These are phyloP conservation scores for Eristalis intricaria DNA, from an alignment of 2,888 invertebrate species.

Conservation along the genomic window DNA sequence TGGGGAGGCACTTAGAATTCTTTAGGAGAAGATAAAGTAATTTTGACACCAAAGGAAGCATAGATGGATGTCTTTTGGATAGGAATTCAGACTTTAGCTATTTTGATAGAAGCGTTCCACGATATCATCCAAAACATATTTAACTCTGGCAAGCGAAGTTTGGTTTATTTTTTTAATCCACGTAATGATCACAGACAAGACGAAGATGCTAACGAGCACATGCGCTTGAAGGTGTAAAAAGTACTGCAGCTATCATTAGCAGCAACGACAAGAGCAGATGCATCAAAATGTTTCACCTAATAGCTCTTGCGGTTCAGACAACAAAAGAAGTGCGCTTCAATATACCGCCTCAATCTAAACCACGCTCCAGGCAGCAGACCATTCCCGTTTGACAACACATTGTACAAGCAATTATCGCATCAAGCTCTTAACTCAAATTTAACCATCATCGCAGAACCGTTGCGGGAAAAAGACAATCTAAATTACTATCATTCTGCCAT, in stretches of 20 bases:
- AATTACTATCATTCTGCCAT: conserved; percentile 41
- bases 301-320: background rate
- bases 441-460: conserved; percentile 20
- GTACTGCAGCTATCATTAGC: too few species aligned
- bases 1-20: too few species aligned
- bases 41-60: background rate
- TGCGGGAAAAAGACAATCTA: conserved; percentile 33
- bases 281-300: background rate
- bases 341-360: background rate
- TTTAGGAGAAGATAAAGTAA: background rate
- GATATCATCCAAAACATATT: too few species aligned
- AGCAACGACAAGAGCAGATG: too few species aligned
- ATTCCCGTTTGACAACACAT: background rate
- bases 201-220: too few species aligned
- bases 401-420: conserved; percentile 29
- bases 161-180: too few species aligned
- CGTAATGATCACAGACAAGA: too few species aligned
- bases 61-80: too few species aligned
- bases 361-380: background rate
- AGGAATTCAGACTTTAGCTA: too few species aligned
- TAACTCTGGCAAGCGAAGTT: too few species aligned
- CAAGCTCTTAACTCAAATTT: conserved; percentile 32
- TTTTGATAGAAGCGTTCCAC: too few species aligned
- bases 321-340: conserved; percentile 1
- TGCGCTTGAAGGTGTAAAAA: too few species aligned